Percentiles rank a stretch among this genome's conserved stretches.
Conservation (phyloP, 1,140 invertebrate genomes). For the Campoletis sonorensis region DNA sequence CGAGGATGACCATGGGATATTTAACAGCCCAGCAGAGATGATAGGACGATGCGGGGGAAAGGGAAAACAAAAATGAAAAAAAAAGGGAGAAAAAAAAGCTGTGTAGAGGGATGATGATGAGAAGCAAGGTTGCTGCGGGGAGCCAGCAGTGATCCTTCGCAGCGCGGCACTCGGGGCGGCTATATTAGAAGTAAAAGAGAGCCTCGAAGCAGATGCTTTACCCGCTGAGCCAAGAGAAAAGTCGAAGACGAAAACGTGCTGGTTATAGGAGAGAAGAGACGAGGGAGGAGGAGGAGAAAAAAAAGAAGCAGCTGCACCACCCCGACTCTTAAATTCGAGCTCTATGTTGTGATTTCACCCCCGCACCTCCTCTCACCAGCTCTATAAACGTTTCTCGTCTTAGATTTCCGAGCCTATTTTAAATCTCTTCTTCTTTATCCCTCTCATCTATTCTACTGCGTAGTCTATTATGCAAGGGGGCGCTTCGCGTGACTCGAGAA, state of each 20-base stretch:
- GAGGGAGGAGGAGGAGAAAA: constrained; percentile 52
- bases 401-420: constrained; percentile 15
- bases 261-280: constrained; percentile 47
- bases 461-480: constrained; percentile 1
- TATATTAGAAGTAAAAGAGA: not conserved
- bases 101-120: constrained; percentile 11
- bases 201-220: not conserved
- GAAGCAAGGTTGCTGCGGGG: constrained; percentile 35
- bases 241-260: constrained; percentile 27
- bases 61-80: constrained; percentile 38
- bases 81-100: constrained; percentile 33
- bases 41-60: constrained; percentile 34
- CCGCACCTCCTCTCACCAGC: not conserved
- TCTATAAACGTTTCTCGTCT: constrained; percentile 32
- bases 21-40: constrained; percentile 23
- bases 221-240: constrained; percentile 1
- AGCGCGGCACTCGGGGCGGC: constrained; percentile 31
- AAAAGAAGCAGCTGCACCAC: constrained; percentile 59
- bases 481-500: not conserved
- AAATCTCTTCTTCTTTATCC: constrained; percentile 12
- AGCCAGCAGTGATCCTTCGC: constrained; percentile 4
- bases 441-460: not conserved
- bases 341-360: constrained; percentile 34
- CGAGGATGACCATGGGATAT: constrained; percentile 56
- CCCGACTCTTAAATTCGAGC: constrained; percentile 40